A percentile compares a stretch with the other conserved stretches of the same genome.
Conservation (phyloP, 2,888 invertebrate genomes). For the Crocallis elinguaria region DNA sequence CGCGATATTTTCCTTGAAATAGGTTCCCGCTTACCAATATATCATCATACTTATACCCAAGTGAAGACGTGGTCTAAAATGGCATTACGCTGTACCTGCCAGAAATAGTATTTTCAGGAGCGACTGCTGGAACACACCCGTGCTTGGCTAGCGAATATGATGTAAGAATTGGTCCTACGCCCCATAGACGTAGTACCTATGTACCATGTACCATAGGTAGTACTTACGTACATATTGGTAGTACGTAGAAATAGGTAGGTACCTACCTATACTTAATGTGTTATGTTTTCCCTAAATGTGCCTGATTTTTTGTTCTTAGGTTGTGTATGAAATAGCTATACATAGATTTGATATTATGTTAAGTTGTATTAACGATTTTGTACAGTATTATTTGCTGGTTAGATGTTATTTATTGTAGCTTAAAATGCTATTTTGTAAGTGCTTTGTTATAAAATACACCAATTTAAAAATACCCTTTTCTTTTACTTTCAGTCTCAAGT, state of each 20-base stretch:
- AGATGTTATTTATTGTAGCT: slow-evolving; percentile 81
- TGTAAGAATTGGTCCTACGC: no score
- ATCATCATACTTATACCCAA: no score
- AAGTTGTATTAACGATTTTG: slow-evolving; percentile 79
- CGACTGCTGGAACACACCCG: no score
- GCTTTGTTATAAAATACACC: slow-evolving; percentile 77
- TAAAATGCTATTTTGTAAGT: slow-evolving; percentile 72
- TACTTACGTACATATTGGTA: no score
- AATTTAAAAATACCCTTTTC: slow-evolving; percentile 41
- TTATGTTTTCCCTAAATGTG: not conserved
- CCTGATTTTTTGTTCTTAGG: not conserved
- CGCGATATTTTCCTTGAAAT: no score
- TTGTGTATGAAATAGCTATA: slow-evolving; percentile 17
- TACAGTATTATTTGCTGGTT: slow-evolving; percentile 85
- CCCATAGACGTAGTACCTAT: no score
- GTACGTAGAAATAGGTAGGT: not conserved
- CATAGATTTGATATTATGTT: slow-evolving; percentile 42
- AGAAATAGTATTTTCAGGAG: no score
- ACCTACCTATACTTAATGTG: not conserved
- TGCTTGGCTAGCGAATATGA: no score
- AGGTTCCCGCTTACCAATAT: no score
- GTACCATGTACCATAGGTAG: no score
- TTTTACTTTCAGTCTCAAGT: not conserved
- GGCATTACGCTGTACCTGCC: no score
- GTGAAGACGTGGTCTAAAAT: no score